Base-by-base conservation (phyloP, 2,888 invertebrate species). In the Catocala sponsa region DNA sequence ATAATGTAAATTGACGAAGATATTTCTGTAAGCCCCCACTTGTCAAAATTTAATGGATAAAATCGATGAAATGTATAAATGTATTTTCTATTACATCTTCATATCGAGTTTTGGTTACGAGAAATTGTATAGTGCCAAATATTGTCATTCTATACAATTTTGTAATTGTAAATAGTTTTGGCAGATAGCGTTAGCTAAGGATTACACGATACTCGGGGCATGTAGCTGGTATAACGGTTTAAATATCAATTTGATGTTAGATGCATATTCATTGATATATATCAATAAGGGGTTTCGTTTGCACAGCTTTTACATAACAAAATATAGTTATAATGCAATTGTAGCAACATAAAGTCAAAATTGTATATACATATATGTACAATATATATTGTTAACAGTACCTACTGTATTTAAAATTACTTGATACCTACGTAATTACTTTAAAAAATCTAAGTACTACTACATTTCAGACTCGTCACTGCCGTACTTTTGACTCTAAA, bases 81-180 rank as follows among this genome's bases (percentile, higher is more conserved):
- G 48, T 48, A 47, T 32, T 58, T 35, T 43, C 12, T 54, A 56
- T 63, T 51, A 11, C 13, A 43, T 25, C 42, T 55, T 48, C 44
- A 12, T 13, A 13, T 33, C 12, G 35, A 12, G 41, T 38, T 56
- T 55, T 55, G 4, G 10, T 72, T 56, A 49, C 7, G 38, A 55
- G 54, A 78, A 81, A 81, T 81, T 86, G 80, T 85, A 82, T 83
- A 79, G 78, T 82, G 83, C 81, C 83, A 85, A 85, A 75, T 55
- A 53, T 53, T 66, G 61, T 33, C 55, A 54, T 50, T 67, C 65
- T 77, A 72, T 75, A 75, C 78, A 81, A 76, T 78, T 73, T 69
- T 69, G 54, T 67, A 49, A 59, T 46, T 67, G 56, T 70, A 65
- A 11, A 58, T 65, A 60, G 46, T 51, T 5, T 49, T 59, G 33